These are phyloP conservation scores for Catocala fraxini DNA, from an alignment of 2,888 invertebrate genomes.

Conservation along the genomic window DNA sequence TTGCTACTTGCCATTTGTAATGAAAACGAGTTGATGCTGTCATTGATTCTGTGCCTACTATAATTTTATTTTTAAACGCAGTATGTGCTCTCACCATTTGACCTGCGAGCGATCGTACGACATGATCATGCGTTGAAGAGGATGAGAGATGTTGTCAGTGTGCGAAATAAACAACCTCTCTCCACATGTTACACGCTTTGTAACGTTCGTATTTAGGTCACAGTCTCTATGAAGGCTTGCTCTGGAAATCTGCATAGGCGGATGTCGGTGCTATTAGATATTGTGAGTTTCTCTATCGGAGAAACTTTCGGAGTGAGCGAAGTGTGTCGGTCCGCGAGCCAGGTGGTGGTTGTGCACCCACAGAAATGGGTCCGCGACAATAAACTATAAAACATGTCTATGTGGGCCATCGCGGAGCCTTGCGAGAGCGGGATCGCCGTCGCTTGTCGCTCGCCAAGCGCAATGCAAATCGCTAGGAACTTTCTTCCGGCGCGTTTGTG, in stretches of 20 bases:
- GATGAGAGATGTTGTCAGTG: conserved; percentile 49
- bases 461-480: conserved; percentile 84
- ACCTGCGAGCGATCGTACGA: conserved; percentile 32
- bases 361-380: conserved; percentile 83
- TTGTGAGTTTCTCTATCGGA: conserved; percentile 85
- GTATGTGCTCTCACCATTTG: conserved; percentile 30
- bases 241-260: conserved; percentile 87
- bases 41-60: conserved; percentile 54
- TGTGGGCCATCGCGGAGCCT: conserved; percentile 75
- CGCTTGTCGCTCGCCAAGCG: conserved; percentile 58
- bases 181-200: conserved; percentile 62
- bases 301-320: conserved; percentile 84
- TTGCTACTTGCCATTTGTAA: conserved; percentile 73
- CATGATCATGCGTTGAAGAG: conserved; percentile 16
- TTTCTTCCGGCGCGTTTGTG: conserved; percentile 81
- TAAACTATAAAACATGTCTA: conserved; percentile 82
- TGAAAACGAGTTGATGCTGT: conserved; percentile 81
- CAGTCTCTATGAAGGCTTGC: conserved; percentile 75
- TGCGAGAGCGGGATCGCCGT: conserved; percentile 64
- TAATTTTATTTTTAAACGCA: conserved; percentile 42
- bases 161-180: conserved; percentile 66
- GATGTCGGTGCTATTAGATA: conserved; percentile 84
- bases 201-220: conserved; percentile 79
- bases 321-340: conserved; percentile 77
- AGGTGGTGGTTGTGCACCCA: conserved; percentile 76